Evolutionary conservation across 1,140 invertebrate species (phyloP).

Genomic region (Fopius arisanus): DNA sequence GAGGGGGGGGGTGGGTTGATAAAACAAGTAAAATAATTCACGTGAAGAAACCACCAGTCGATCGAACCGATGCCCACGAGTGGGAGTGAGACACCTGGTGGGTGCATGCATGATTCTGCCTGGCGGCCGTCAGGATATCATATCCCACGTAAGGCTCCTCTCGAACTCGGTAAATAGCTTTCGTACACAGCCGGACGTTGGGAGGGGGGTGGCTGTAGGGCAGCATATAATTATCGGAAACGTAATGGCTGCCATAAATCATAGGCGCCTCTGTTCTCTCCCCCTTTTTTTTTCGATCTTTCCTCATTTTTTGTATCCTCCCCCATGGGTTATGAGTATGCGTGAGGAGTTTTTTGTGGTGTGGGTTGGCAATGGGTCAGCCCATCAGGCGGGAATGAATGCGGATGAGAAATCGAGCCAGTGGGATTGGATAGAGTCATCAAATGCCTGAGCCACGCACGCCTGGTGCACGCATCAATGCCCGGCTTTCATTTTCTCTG

Average conservation of each 20-base stretch:
- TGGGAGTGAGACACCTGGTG: not conserved
- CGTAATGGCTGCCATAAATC: constrained; percentile 64
- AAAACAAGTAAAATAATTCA: constrained; percentile 11
- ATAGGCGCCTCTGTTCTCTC: constrained; percentile 60
- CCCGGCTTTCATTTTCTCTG: constrained; percentile 23
- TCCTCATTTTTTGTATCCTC: constrained; percentile 10
- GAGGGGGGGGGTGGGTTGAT: not conserved
- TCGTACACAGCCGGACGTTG: constrained; percentile 27
- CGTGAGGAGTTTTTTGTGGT: constrained; percentile 49
- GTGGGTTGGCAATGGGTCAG: constrained; percentile 47
- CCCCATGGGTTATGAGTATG: constrained; percentile 15
- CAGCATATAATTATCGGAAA: constrained; percentile 65
- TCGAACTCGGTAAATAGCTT: constrained; percentile 3
- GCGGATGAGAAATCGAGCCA: constrained; percentile 59
- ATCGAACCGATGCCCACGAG: not conserved
- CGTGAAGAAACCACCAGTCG: not conserved
- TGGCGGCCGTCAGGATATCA: constrained; percentile 35
- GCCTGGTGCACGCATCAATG: constrained; percentile 16
- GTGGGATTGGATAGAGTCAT: constrained; percentile 64
- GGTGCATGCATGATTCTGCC: constrained; percentile 29
- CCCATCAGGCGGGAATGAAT: constrained; percentile 54
- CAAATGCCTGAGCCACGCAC: constrained; percentile 39
- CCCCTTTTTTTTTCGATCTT: constrained; percentile 38
- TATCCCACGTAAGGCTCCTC: constrained; percentile 30
- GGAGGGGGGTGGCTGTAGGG: constrained; percentile 57